These are phyloP conservation scores for Rhopalosiphum nymphaeae DNA, from an alignment of 2,888 invertebrate species.

Conservation along the genomic window DNA sequence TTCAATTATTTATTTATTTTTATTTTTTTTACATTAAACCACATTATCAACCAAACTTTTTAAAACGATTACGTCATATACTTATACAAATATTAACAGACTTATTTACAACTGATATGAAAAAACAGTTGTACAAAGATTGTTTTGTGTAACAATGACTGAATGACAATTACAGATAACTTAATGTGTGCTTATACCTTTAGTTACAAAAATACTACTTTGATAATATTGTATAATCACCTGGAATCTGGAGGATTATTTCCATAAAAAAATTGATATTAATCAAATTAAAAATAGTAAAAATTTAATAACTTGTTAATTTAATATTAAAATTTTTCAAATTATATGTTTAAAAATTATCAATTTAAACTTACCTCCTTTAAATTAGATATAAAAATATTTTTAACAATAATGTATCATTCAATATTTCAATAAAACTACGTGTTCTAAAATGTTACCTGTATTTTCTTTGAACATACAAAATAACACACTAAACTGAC, in stretches of 20 bases:
- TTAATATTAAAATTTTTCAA: neutral
- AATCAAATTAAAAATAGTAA: neutral
- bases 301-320: neutral
- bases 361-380: neutral
- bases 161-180: constrained; percentile 43
- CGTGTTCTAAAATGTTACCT: neutral
- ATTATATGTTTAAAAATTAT: neutral
- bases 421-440: neutral
- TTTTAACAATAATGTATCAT: neutral
- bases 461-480: neutral
- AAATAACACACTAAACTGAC: neutral
- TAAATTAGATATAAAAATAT: neutral
- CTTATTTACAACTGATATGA: constrained; percentile 6
- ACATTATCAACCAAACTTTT: neutral
- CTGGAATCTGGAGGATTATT: neutral
- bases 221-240: neutral
- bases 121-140: constrained; percentile 40
- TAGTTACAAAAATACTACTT: neutral
- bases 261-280: neutral
- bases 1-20: neutral
- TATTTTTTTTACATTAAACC: neutral
- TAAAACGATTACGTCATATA: neutral
- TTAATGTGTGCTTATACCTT: neutral
- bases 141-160: constrained; percentile 1
- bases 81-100: constrained; percentile 8